A percentile compares a stretch with the other conserved stretches of the same genome.
phyloP scores from a whole-genome alignment of 2,888 invertebrate genomes.

The Bruchidius siliquastri region DNA sequence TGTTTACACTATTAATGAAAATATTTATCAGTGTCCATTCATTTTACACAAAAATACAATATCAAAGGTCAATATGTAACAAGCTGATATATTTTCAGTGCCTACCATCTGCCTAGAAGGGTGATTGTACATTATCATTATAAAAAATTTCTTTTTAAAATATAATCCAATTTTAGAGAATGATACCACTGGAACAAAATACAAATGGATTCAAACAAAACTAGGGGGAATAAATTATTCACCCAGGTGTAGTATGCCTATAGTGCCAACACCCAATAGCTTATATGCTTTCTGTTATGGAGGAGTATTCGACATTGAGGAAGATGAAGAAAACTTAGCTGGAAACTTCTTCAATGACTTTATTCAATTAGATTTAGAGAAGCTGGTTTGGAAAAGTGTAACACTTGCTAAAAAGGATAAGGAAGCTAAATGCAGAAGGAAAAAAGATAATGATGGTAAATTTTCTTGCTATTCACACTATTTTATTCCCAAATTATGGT shows the following conservation, averaged over 20 bases:
- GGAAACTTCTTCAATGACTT: constrained; percentile 81
- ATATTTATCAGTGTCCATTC: too few relatives aligned
- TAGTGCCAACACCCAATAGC: constrained; percentile 58
- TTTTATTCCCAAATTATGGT: too few relatives aligned
- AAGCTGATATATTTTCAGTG: too few relatives aligned
- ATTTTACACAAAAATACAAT: too few relatives aligned
- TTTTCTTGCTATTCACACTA: too few relatives aligned
- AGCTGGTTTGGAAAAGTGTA: constrained; percentile 68
- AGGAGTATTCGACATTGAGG: constrained; percentile 79
- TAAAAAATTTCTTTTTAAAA: too few relatives aligned
- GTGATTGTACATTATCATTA: neutral
- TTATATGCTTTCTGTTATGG: constrained; percentile 75
- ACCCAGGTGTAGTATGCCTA: constrained; percentile 66
- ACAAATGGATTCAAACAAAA: constrained; percentile 67
- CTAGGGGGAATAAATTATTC: constrained; percentile 60
- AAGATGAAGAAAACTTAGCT: constrained; percentile 66
- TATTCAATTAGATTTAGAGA: constrained; percentile 68
- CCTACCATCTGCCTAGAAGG: too few relatives aligned
- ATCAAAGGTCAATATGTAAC: too few relatives aligned
- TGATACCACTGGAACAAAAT: constrained; percentile 58
- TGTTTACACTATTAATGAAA: too few relatives aligned
- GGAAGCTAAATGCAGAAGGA: constrained; percentile 41
- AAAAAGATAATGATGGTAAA: constrained; percentile 41
- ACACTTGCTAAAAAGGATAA: constrained; percentile 48
- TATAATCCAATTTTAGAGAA: constrained; percentile 55